These are phyloP conservation scores for Denticeps clupeoides DNA, from an alignment of 2,797 vertebrate species.

Conservation along the genomic window DNA sequence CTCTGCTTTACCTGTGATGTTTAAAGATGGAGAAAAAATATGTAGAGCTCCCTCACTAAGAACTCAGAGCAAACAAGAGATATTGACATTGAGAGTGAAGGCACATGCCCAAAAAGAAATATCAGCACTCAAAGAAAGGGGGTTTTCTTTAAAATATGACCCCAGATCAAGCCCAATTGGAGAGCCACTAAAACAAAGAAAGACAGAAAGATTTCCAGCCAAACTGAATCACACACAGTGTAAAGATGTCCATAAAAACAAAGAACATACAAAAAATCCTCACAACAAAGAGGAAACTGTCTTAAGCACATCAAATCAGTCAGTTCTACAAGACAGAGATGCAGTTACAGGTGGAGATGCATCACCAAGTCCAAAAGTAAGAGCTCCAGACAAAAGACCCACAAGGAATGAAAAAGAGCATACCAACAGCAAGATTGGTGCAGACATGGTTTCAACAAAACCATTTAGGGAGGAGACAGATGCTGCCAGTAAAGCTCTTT, in stretches of 20 bases:
- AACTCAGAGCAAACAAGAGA: constrained; percentile 61
- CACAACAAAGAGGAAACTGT: too few relatives aligned
- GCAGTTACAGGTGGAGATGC: too few relatives aligned
- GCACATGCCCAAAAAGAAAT: constrained; percentile 71
- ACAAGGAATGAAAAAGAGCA: neutral
- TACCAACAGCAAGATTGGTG: neutral
- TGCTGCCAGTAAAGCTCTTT: neutral
- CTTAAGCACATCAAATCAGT: neutral
- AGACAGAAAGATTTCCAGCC: constrained; percentile 34
- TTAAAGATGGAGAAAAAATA: too few relatives aligned
- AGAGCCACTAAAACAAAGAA: constrained; percentile 28
- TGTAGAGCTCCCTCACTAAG: constrained; percentile 55
- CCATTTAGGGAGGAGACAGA: neutral
- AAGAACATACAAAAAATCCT: constrained; percentile 9
- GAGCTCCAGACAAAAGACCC: too few relatives aligned
- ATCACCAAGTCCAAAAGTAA: too few relatives aligned
- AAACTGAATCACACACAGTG: constrained; percentile 34
- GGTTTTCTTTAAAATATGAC: constrained; percentile 37
- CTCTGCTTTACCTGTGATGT: too few relatives aligned
- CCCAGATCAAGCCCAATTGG: constrained; percentile 30
- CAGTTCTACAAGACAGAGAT: too few relatives aligned
- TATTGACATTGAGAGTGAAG: constrained; percentile 65
- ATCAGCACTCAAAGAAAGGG: constrained; percentile 64
- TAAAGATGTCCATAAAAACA: constrained; percentile 22
- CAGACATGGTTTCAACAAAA: neutral